Evolutionary conservation across 2,797 vertebrate species (phyloP).

Genomic region (Sebastes goodei): DNA sequence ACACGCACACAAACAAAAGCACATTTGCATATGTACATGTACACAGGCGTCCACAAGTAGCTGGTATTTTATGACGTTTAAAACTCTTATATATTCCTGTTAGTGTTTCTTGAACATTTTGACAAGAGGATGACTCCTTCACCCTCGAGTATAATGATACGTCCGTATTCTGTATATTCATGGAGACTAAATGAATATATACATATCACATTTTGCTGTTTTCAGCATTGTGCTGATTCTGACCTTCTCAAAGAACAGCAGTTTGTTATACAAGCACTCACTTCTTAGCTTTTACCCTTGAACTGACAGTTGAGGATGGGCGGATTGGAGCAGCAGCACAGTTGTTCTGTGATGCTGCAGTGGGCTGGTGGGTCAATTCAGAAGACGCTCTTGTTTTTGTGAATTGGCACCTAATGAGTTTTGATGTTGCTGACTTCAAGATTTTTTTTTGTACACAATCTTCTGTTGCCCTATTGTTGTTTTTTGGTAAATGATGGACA

Average conservation of each 20-base stretch:
- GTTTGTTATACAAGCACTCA: constrained; percentile 13
- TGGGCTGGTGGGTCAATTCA: background rate
- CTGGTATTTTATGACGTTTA: background rate
- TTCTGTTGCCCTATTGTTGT: background rate
- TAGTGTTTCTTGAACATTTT: background rate
- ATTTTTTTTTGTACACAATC: background rate
- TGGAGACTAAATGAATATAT: background rate
- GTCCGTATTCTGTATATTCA: background rate
- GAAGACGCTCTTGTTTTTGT: background rate
- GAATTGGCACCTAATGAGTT: background rate
- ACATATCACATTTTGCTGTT: constrained; percentile 25
- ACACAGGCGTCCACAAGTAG: background rate
- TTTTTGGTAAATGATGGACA: background rate
- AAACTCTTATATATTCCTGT: background rate
- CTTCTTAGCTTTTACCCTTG: constrained; percentile 37
- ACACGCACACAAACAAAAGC: constrained; percentile 15
- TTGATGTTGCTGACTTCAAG: background rate
- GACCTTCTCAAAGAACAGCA: background rate
- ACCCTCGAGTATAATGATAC: background rate
- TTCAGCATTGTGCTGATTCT: constrained; percentile 35
- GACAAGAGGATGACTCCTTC: background rate
- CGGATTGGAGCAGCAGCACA: background rate
- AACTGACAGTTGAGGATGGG: constrained; percentile 40
- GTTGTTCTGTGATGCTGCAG: constrained; percentile 4
- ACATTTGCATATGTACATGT: constrained; percentile 3